These are phyloP conservation scores for Yponomeuta cagnagella DNA, from an alignment of 2,888 invertebrate species.

Conservation along the genomic window DNA sequence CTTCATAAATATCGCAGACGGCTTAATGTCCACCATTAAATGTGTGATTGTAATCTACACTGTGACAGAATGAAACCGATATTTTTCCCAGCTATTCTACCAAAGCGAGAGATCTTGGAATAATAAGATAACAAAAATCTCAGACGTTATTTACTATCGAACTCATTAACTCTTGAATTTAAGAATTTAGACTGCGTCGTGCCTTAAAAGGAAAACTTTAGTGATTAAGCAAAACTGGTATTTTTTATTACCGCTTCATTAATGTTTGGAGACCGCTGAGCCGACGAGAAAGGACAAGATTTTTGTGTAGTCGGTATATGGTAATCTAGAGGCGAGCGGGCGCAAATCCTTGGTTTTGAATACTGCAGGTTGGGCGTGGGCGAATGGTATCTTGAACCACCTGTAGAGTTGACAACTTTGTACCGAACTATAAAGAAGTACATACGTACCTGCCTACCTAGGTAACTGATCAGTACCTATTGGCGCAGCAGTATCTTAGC, in stretches of 20 bases:
- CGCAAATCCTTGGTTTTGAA: conserved; percentile 63
- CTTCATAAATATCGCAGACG: conserved; percentile 45
- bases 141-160: conserved; percentile 41
- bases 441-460: too few species aligned
- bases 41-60: conserved; percentile 42
- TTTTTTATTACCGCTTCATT: conserved; percentile 12
- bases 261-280: conserved; percentile 4
- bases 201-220: conserved; percentile 9
- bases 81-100: conserved; percentile 49
- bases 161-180: conserved; percentile 23
- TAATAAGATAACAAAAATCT: conserved; percentile 45
- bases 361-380: conserved; percentile 61
- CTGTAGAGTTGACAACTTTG: conserved; percentile 39
- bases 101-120: conserved; percentile 28
- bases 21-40: conserved; percentile 45
- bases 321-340: conserved; percentile 34
- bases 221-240: conserved; percentile 12
- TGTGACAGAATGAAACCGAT: conserved; percentile 43
- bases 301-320: conserved; percentile 15
- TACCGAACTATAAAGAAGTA: conserved; percentile 32
- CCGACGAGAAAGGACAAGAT: conserved; percentile 15
- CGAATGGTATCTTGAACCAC: conserved; percentile 46
- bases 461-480: conserved; percentile 24
- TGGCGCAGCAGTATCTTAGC: conserved; percentile 21
- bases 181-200: conserved; percentile 7